Conservation (phyloP, 2,888 invertebrate genomes). For the Argyra leucocephala region DNA sequence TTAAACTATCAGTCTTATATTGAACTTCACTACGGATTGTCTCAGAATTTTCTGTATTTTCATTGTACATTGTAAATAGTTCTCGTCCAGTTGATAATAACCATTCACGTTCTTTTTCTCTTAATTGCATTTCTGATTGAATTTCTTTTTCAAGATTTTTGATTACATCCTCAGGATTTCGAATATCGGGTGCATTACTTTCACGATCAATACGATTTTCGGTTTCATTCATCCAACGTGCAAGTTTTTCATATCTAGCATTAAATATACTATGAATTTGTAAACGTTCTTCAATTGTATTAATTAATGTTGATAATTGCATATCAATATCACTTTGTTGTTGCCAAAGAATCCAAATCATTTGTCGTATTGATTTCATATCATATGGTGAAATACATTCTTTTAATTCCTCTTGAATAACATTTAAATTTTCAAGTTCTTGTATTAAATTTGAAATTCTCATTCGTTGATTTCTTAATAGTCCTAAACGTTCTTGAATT, state of each 20-base stretch:
- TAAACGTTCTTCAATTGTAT: constrained; percentile 63
- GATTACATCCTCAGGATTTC: constrained; percentile 64
- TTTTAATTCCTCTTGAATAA: constrained; percentile 70
- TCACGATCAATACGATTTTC: constrained; percentile 57
- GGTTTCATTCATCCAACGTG: constrained; percentile 60
- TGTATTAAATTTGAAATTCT: constrained; percentile 44
- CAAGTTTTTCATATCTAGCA: constrained; percentile 53
- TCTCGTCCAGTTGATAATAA: constrained; percentile 57
- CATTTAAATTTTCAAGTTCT: constrained; percentile 61
- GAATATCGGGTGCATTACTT: constrained; percentile 46
- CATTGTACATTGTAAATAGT: constrained; percentile 52
- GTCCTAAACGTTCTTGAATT: constrained; percentile 55
- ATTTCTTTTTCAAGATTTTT: constrained; percentile 64
- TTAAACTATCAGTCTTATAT: constrained; percentile 50
- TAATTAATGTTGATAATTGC: constrained; percentile 61
- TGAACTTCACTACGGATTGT: constrained; percentile 51
- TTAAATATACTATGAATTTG: constrained; percentile 64
- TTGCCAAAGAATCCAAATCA: constrained; percentile 67
- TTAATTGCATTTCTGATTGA: constrained; percentile 63
- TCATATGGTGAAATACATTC: constrained; percentile 77
- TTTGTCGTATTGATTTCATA: constrained; percentile 68
- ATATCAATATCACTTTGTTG: constrained; percentile 73
- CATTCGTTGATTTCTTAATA: constrained; percentile 52
- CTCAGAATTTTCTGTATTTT: constrained; percentile 53
- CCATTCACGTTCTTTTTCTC: constrained; percentile 72